Evolutionary conservation across 2,113 vertebrate species (phyloP).

Genomic region (Ornithorhynchus anatinus): DNA sequence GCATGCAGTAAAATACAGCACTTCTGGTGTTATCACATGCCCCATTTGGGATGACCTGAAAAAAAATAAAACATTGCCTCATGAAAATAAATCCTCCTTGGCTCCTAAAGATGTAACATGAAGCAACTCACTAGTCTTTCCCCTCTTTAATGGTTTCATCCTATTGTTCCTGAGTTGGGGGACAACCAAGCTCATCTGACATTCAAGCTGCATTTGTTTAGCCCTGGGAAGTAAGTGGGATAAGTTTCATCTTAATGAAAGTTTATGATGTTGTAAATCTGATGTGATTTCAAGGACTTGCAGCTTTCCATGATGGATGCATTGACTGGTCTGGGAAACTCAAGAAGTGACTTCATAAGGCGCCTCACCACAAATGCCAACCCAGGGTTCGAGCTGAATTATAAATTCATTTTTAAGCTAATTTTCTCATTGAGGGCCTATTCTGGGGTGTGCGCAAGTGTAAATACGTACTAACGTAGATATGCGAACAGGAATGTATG

Average conservation of each 20-base stretch:
- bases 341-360: conserved; percentile 27
- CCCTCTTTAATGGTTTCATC: background rate
- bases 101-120: background rate
- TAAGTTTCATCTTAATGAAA: conserved; percentile 14
- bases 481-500: too few relatives aligned
- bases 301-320: conserved; percentile 45
- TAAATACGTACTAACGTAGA: too few relatives aligned
- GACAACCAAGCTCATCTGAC: background rate
- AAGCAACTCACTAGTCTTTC: background rate
- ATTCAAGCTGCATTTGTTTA: conserved; percentile 21
- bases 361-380: background rate
- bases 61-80: background rate
- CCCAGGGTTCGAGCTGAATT: background rate
- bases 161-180: background rate
- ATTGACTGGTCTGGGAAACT: conserved; percentile 25
- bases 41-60: background rate
- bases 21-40: background rate
- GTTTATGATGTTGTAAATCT: conserved; percentile 54
- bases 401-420: background rate
- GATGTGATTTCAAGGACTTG: conserved; percentile 59
- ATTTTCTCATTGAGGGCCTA: background rate
- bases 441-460: too few relatives aligned
- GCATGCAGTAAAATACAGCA: background rate
- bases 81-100: background rate
- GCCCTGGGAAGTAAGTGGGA: conserved; percentile 9